Evolutionary conservation across 2,113 vertebrate species (phyloP).

Genomic region (Recurvirostra avosetta): DNA sequence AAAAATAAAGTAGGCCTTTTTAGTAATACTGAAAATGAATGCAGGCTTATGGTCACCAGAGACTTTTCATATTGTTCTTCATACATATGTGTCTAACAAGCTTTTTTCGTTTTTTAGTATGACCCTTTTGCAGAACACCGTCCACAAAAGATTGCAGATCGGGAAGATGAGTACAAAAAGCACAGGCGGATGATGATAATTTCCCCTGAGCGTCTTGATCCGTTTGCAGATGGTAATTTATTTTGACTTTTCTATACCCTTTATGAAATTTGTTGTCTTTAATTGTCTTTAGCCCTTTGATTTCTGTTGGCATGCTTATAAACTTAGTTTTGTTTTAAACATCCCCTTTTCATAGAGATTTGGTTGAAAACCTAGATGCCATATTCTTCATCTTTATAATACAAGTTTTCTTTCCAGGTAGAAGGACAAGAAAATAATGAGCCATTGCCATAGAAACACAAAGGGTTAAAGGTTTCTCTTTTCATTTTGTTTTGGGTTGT

Average conservation of each 20-base stretch:
- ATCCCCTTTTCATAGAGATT: conserved; percentile 74
- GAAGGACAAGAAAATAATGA: conserved; percentile 86
- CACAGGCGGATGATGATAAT: conserved; percentile 97
- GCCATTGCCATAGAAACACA: conserved; percentile 86
- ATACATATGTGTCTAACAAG: not conserved
- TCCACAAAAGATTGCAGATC: conserved; percentile 93
- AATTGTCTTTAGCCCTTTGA: conserved; percentile 82
- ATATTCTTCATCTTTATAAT: conserved; percentile 83
- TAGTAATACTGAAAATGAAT: not conserved
- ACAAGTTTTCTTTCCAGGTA: conserved; percentile 86
- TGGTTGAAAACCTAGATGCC: conserved; percentile 81
- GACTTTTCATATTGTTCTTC: not conserved
- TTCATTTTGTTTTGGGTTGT: conserved; percentile 83
- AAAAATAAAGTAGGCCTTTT: not conserved
- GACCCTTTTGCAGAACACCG: conserved; percentile 97
- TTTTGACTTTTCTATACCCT: conserved; percentile 74
- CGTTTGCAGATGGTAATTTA: conserved; percentile 98
- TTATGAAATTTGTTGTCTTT: conserved; percentile 61
- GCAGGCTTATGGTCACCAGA: not conserved
- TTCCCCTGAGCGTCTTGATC: conserved; percentile 97
- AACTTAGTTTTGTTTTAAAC: conserved; percentile 77
- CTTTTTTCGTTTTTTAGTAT: conserved; percentile 75
- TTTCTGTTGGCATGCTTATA: conserved; percentile 82
- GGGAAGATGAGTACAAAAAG: conserved; percentile 97
- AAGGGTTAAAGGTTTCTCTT: conserved; percentile 87